phyloP scores from a whole-genome alignment of 2,113 vertebrate genomes.

The Emydura subglobosa region DNA sequence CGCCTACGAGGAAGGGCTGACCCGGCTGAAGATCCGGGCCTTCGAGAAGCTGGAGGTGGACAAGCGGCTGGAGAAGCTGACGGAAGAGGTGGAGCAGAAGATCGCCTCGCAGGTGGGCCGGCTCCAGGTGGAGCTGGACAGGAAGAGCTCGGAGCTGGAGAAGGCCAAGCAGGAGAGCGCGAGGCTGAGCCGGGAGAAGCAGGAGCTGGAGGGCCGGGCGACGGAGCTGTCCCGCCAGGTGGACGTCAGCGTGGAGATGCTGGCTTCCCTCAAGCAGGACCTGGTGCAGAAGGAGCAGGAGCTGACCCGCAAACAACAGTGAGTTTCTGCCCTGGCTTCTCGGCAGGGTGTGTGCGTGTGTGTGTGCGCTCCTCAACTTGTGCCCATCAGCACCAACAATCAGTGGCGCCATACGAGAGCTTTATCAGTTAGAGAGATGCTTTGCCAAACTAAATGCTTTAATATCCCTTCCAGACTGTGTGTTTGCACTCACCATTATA shows the following conservation, averaged over 20 bases:
- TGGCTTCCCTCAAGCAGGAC: slow-evolving; percentile 97
- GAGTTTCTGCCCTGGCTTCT: slow-evolving; percentile 69
- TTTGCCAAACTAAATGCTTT: background rate
- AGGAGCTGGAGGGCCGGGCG: slow-evolving; percentile 95
- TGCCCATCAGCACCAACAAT: too few relatives aligned
- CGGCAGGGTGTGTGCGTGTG: rapidly evolving
- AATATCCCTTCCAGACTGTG: background rate
- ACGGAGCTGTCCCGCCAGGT: slow-evolving; percentile 96
- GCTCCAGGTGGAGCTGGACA: slow-evolving; percentile 94
- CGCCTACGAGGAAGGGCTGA: slow-evolving; percentile 95
- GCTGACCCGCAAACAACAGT: slow-evolving; percentile 96
- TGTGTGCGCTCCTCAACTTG: background rate
- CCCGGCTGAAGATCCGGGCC: slow-evolving; percentile 93
- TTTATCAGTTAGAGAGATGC: background rate
- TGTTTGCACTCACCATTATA: background rate
- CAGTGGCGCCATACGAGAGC: background rate
- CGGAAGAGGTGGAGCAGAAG: slow-evolving; percentile 98
- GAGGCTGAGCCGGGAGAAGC: slow-evolving; percentile 92
- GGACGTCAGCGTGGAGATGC: slow-evolving; percentile 97
- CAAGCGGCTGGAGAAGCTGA: slow-evolving; percentile 94
- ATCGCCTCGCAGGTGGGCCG: slow-evolving; percentile 94
- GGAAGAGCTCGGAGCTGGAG: slow-evolving; percentile 95
- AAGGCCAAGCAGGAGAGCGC: slow-evolving; percentile 94
- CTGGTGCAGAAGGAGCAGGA: slow-evolving; percentile 97
- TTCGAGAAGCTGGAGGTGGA: slow-evolving; percentile 96